These are phyloP conservation scores for Lathronympha strigana DNA, from an alignment of 2,888 invertebrate genomes.

Conservation along the genomic window DNA sequence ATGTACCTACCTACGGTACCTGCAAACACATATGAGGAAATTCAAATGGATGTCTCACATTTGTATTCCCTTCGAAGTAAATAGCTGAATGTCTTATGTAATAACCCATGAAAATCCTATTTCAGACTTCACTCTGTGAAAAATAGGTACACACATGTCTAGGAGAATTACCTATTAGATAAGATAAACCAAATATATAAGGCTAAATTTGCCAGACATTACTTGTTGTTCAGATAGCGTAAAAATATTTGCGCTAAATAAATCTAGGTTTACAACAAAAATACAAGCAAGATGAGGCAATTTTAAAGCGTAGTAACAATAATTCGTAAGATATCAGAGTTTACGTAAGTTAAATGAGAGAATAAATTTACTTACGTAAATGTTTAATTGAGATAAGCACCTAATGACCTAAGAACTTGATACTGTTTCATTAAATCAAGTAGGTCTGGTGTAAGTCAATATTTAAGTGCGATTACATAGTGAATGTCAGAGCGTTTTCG, in stretches of 20 bases:
- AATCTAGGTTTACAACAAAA: background rate
- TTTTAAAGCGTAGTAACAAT: background rate
- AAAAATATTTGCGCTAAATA: constrained; percentile 4
- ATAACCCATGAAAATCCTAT: background rate
- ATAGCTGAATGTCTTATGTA: background rate
- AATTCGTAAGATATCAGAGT: background rate
- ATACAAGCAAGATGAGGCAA: constrained; percentile 6
- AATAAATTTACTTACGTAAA: constrained; percentile 34
- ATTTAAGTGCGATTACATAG: background rate
- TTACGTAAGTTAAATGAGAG: constrained; percentile 3
- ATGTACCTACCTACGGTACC: too few relatives aligned
- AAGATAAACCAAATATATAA: background rate
- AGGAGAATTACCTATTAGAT: background rate
- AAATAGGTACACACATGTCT: background rate
- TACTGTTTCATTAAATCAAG: constrained; percentile 5
- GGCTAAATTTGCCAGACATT: background rate
- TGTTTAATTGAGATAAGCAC: constrained; percentile 15
- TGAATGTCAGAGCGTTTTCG: too few relatives aligned
- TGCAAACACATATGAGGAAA: too few relatives aligned
- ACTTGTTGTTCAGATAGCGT: background rate
- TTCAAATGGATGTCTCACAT: too few relatives aligned
- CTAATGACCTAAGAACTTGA: constrained; percentile 25
- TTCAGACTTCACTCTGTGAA: background rate
- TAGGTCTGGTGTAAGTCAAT: background rate
- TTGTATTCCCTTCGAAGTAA: too few relatives aligned